Base-by-base conservation (phyloP, 1,140 invertebrate genomes). In the Lordiphosa collinella region DNA sequence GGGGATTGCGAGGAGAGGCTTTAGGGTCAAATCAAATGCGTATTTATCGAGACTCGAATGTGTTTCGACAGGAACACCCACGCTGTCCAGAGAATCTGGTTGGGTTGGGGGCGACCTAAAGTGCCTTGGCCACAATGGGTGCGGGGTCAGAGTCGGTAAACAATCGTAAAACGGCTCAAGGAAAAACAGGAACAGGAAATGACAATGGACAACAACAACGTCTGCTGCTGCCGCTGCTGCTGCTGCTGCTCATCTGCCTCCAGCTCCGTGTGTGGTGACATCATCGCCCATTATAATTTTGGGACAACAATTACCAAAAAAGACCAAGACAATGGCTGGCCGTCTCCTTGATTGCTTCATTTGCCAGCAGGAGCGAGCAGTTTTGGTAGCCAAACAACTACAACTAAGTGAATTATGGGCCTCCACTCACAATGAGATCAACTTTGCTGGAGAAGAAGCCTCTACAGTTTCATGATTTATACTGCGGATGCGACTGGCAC, bases 31-130 rank as follows among this genome's bases (percentile, higher is more conserved):
- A 36, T 80, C 76, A 76, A 84, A 82, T 82, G 76, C 71, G 62
- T 75, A 84, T 84, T 82, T 82, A 84, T 76, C 64, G 61, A 25
- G 76, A 62, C 70, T 82, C 75, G 75, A 74, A 70, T 60, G 76
- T 41, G 49, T 63, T 65, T 50, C 43, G 41, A 74, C 65, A 68
- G 57, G 3, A 14, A 38, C 12, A 11, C 25, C n/a, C 37, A 47
- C 14, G 22, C 22, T 6, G 22, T 25, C 22, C 22, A 25, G 6
- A 25, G 18, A 4, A 4, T 18, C 18, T 18, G 3, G 3, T 1
- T 18, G 10, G 48, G 46, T 18, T 10, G 10, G 12, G 6, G 22
- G 13, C 75, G 75, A 80, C 53, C 70, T 56, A 82, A 79, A 82
- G 76, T 82, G 78, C 66, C 78, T 44, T 76, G 78, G 78, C 78